Percentiles rank a stretch among this genome's conserved stretches.
These are phyloP conservation scores for Drosophila barbarae DNA, from an alignment of 2,888 invertebrate genomes.

Conservation along the genomic window DNA sequence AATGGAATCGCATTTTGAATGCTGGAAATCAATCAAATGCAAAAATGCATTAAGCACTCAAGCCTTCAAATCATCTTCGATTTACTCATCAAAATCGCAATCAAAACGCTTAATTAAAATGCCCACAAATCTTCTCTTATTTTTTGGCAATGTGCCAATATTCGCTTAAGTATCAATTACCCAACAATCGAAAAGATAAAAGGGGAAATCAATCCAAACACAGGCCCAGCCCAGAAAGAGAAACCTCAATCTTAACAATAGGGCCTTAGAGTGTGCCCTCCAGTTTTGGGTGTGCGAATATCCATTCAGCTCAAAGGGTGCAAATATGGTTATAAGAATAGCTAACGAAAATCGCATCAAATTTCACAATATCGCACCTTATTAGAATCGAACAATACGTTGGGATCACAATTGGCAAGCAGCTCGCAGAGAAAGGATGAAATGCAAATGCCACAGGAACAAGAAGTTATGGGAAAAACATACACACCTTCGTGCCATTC, in stretches of 20 bases:
- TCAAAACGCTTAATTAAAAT: conserved; percentile 46
- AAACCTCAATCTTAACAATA: conserved; percentile 65
- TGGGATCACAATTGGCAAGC: conserved; percentile 40
- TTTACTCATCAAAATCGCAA: conserved; percentile 23
- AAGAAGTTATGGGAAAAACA: conserved; percentile 76
- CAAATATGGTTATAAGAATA: conserved; percentile 50
- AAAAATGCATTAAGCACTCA: conserved; percentile 2
- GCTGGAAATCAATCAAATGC: not conserved
- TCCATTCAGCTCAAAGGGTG: conserved; percentile 47
- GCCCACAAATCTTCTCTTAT: conserved; percentile 23
- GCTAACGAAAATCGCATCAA: conserved; percentile 70
- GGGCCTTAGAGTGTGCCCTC: conserved; percentile 32
- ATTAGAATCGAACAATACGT: conserved; percentile 67
- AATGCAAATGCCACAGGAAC: conserved; percentile 53
- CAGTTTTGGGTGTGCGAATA: conserved; percentile 23
- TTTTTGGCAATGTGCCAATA: conserved; percentile 50
- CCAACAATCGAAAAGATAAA: conserved; percentile 62
- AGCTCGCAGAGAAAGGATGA: conserved; percentile 48
- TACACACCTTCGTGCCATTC: conserved; percentile 62
- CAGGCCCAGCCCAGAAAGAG: conserved; percentile 6
- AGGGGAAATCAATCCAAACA: conserved; percentile 42
- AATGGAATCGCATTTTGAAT: not conserved
- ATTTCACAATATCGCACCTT: conserved; percentile 75
- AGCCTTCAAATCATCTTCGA: conserved; percentile 2
- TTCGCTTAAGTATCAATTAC: conserved; percentile 60